phyloP scores from a whole-genome alignment of 1,140 invertebrate species.

The Mamestra configurata region DNA sequence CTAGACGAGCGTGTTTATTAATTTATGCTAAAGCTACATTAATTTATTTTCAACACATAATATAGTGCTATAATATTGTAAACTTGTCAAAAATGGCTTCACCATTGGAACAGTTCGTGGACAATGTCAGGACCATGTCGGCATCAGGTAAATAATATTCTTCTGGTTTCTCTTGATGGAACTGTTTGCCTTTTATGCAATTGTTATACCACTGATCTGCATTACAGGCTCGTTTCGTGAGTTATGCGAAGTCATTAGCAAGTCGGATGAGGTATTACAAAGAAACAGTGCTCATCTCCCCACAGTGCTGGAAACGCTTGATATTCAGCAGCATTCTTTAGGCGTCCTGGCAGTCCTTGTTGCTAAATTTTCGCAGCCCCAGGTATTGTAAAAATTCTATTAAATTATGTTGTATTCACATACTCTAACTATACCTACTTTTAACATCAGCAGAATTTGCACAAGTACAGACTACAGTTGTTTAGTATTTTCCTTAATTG shows the following conservation, averaged over 20 bases:
- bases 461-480: too few species aligned
- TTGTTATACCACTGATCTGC: slow-evolving; percentile 37
- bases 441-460: too few species aligned
- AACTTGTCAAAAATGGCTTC: slow-evolving; percentile 71
- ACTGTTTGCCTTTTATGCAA: slow-evolving; percentile 15
- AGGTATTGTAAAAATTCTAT: slow-evolving; percentile 61
- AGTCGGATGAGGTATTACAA: slow-evolving; percentile 93
- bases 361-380: slow-evolving; percentile 91
- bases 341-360: slow-evolving; percentile 95
- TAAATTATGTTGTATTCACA: too few species aligned
- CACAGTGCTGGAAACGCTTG: slow-evolving; percentile 96
- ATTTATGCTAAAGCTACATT: not conserved
- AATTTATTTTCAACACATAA: not conserved
- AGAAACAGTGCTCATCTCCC: slow-evolving; percentile 95
- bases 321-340: slow-evolving; percentile 96
- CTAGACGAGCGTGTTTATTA: not conserved
- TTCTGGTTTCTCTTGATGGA: not conserved
- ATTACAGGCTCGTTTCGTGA: slow-evolving; percentile 94
- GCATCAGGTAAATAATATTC: slow-evolving; percentile 71
- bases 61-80: not conserved
- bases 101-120: slow-evolving; percentile 83
- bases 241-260: slow-evolving; percentile 93
- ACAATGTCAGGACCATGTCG: slow-evolving; percentile 83
- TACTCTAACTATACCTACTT: too few species aligned
- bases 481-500: too few species aligned